Conservation (phyloP, 2,888 invertebrate genomes). For the Tubulanus polymorphus region DNA sequence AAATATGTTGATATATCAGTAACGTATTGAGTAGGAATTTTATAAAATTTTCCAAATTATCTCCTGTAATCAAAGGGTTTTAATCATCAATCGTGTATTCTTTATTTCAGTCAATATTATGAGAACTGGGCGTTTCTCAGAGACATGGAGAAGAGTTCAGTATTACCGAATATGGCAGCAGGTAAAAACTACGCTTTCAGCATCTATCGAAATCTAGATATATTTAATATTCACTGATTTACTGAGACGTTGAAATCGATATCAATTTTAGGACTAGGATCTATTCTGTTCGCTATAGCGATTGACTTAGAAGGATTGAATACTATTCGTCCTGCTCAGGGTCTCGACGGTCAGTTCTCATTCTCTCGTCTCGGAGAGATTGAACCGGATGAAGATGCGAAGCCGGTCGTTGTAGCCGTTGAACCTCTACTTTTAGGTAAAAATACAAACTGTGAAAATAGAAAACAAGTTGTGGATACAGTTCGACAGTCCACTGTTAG, state of each 20-base stretch:
- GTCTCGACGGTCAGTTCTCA: slow-evolving; percentile 2
- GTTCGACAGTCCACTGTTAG: too few relatives aligned
- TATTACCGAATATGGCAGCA: slow-evolving; percentile 80
- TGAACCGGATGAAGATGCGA: slow-evolving; percentile 29
- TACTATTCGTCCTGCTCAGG: slow-evolving; percentile 56
- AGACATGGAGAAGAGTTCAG: slow-evolving; percentile 72
- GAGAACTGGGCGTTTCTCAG: slow-evolving; percentile 81
- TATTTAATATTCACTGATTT: neutral
- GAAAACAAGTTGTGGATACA: too few relatives aligned
- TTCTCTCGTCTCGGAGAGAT: slow-evolving; percentile 1
- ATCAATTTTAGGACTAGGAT: slow-evolving; percentile 68
- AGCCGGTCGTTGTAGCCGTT: slow-evolving; percentile 23
- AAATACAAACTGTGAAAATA: too few relatives aligned
- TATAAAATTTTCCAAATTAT: neutral
- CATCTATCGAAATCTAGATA: neutral
- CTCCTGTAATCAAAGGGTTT: neutral
- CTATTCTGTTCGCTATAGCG: slow-evolving; percentile 86
- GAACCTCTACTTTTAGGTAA: too few relatives aligned
- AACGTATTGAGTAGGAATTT: too few relatives aligned
- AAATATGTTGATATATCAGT: too few relatives aligned
- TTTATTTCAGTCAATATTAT: slow-evolving; percentile 63
- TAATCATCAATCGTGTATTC: slow-evolving; percentile 3
- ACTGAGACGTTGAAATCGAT: neutral
- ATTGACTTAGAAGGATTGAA: slow-evolving; percentile 74
- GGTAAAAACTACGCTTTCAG: slow-evolving; percentile 63